Conservation (phyloP, 2,888 invertebrate genomes). For the Trimorus sp. region DNA sequence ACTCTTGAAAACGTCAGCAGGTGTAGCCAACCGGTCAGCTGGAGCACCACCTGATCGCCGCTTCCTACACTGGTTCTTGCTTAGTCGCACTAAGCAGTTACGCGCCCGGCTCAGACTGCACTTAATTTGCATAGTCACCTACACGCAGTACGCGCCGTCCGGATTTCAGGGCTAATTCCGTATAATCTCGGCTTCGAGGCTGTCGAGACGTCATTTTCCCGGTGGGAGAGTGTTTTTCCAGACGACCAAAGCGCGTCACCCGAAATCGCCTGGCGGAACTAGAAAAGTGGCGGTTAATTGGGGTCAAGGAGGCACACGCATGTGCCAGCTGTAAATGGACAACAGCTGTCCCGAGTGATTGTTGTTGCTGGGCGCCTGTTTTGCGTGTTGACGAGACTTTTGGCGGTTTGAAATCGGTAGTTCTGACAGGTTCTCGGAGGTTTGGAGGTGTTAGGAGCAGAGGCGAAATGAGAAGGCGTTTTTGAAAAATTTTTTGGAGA, state of each 20-base stretch:
- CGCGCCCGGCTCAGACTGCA: constrained; percentile 32
- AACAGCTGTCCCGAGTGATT: constrained; percentile 47
- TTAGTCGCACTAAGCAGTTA: constrained; percentile 55
- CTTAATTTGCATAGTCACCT: constrained; percentile 68
- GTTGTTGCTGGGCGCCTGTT: constrained; percentile 11
- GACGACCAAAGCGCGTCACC: too few relatives aligned
- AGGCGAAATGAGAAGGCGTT: not conserved
- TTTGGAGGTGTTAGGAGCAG: not conserved
- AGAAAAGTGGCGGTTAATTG: constrained; percentile 30
- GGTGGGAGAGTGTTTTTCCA: too few relatives aligned
- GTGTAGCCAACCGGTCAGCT: constrained; percentile 72
- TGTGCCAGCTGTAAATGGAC: constrained; percentile 39
- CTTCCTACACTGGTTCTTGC: constrained; percentile 35
- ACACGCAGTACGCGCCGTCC: constrained; percentile 30
- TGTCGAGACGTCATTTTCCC: constrained; percentile 21
- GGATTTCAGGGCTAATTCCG: too few relatives aligned
- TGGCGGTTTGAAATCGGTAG: not conserved
- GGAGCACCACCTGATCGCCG: constrained; percentile 72
- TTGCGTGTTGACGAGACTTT: not conserved
- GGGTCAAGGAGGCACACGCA: constrained; percentile 38
- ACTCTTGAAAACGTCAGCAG: constrained; percentile 69
- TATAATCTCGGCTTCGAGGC: too few relatives aligned
- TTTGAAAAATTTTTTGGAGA: not conserved
- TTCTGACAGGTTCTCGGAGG: too few relatives aligned
- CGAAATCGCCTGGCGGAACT: not conserved